Evolutionary conservation across 1,140 invertebrate species (phyloP), one percentile per base, ranked within the genome.

Genomic region (Dolichoris vasculosae): DNA sequence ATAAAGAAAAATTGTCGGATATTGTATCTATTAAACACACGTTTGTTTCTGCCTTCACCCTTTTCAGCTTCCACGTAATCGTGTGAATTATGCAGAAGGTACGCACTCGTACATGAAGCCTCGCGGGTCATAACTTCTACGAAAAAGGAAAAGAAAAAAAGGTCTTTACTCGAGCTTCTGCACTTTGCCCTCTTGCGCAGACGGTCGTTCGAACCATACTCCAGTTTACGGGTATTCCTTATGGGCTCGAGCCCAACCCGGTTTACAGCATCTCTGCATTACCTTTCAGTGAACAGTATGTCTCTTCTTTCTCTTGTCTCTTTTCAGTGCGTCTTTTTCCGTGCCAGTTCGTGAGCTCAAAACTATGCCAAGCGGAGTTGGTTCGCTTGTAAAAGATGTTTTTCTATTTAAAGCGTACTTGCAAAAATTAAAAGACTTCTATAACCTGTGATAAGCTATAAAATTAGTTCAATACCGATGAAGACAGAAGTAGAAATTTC

Each of bases 51-150:
- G 1, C 13, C 23, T 4, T 73, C 26, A 43, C 43, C 35, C 55
- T 59, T 55, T 64, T 23, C 9, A n/a, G 11, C 26, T 69, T 46
- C 32, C 15, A 11, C 38, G 26, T 40, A 55, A 82, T 67, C 40
- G 38, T n/a, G 71, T 77, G 67, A 76, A 83, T 77, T 83, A 83
- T 83, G 55, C 73, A 83, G n/a, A 69, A 81, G 30, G 23, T 55
- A 48, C 0, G 35, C 9, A 55, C 38, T n/a, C 20, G 7, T 71
- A 17, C 26, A 35, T 23, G n/a, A 51, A 46, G 13, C 43, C 46
- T 46, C 64, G 30, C n/a, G 8, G 51, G 30, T 51, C 80, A 46
- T 82, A 82, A 82, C 64, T 63, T 76, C 8, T 40, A 40, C 40
- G 40, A 23, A 79, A 40, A 59, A 30, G 32, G n/a, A n/a, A n/a